phyloP scores from a whole-genome alignment of 2,113 vertebrate genomes.

The Grus americana region DNA sequence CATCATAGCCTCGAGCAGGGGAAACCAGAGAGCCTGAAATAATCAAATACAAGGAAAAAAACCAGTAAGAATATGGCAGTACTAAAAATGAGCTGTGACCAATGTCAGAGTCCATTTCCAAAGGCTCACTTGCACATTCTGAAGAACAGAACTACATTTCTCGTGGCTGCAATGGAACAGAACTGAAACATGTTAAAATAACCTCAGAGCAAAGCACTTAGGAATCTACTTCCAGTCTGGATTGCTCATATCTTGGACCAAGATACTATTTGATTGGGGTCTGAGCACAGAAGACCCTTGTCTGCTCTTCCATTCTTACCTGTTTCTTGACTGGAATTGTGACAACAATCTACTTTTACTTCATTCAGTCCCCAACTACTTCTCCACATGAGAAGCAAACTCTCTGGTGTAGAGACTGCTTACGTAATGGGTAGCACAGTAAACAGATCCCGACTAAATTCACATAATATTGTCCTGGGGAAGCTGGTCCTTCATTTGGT shows the following conservation, averaged over 20 bases:
- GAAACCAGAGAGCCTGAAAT: conserved; percentile 91
- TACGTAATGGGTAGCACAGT: neutral
- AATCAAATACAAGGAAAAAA: neutral
- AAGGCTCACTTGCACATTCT: neutral
- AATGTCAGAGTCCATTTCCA: neutral
- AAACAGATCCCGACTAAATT: neutral
- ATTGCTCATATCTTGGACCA: neutral
- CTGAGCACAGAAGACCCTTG: neutral
- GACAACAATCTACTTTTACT: neutral
- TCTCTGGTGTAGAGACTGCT: neutral
- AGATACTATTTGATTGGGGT: neutral
- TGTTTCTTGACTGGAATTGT: neutral
- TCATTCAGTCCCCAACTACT: neutral
- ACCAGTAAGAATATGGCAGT: neutral
- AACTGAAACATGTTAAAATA: neutral
- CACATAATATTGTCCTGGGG: neutral
- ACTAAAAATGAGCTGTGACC: neutral
- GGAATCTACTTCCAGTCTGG: neutral
- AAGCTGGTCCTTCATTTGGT: neutral
- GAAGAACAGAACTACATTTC: neutral
- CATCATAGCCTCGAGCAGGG: conserved; percentile 94
- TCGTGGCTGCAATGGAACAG: neutral
- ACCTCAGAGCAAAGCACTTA: neutral
- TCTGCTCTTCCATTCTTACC: neutral
- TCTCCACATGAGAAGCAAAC: neutral